Percentiles rank a stretch among this genome's conserved stretches.
These are phyloP conservation scores for Pasiphila rectangulata DNA, from an alignment of 2,888 invertebrate genomes.

Conservation along the genomic window DNA sequence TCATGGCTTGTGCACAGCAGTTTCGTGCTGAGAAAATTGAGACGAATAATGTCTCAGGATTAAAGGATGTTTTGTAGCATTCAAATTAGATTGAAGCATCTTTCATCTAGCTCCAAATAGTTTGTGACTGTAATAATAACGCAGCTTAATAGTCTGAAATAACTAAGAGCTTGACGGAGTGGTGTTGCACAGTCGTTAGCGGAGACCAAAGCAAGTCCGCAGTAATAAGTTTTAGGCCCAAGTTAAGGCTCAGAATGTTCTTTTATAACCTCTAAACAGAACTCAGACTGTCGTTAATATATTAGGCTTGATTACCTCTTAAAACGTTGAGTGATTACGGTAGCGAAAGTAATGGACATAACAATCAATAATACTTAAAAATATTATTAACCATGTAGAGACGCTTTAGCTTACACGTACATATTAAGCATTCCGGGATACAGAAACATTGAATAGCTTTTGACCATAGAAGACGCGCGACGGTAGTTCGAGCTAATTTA, in stretches of 20 bases:
- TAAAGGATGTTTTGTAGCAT: neutral
- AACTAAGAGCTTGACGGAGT: conserved; percentile 1
- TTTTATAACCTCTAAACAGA: conserved; percentile 11
- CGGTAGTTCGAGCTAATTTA: conserved; percentile 44
- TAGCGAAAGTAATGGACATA: neutral
- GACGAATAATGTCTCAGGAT: neutral
- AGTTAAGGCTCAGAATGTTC: neutral
- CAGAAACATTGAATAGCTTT: conserved; percentile 19
- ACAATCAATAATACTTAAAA: neutral
- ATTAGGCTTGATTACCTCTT: neutral
- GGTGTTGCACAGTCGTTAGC: conserved; percentile 6
- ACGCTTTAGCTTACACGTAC: too few species aligned
- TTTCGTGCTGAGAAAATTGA: neutral
- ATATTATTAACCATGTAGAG: too few species aligned
- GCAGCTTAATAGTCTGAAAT: conserved; percentile 2
- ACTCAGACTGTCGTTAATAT: conserved; percentile 5
- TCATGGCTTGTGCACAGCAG: neutral
- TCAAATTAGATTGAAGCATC: neutral
- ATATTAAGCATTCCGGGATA: neutral
- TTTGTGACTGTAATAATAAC: neutral
- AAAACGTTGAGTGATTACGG: too few species aligned
- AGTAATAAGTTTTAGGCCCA: conserved; percentile 7
- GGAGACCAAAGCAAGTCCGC: neutral
- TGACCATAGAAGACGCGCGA: conserved; percentile 18
- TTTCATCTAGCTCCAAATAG: neutral